Percentiles rank a stretch among this genome's conserved stretches.
Conservation (phyloP, 2,888 invertebrate genomes). For the Hyposoter dolosus region DNA sequence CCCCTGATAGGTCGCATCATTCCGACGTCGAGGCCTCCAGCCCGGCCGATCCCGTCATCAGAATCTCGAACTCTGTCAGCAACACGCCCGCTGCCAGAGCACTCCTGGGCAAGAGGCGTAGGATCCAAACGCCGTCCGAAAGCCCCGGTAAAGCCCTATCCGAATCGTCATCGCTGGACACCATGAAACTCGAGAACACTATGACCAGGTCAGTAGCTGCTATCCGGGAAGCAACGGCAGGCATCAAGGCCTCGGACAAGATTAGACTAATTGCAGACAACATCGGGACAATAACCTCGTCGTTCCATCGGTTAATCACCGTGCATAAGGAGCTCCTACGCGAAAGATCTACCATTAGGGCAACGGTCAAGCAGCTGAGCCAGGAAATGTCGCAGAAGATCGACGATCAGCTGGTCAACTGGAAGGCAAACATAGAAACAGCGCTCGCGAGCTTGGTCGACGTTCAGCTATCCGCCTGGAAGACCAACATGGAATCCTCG, state of each 20-base stretch:
- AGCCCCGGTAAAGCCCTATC: no score
- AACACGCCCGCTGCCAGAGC: no score
- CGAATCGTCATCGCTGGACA: no score
- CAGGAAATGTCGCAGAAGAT: neutral
- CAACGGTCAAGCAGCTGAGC: neutral
- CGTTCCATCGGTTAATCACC: neutral
- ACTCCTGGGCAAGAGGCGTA: no score
- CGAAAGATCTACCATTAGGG: neutral
- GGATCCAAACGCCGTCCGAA: no score
- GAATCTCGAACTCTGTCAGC: no score
- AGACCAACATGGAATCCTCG: no score
- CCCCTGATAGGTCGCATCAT: no score
- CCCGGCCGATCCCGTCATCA: no score
- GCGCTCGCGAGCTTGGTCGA: neutral
- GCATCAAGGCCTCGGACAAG: neutral
- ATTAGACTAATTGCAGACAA: neutral
- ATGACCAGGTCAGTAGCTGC: neutral
- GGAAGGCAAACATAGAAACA: neutral
- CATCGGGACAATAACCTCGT: neutral
- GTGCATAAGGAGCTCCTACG: conserved; percentile 11
- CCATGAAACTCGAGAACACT: neutral
- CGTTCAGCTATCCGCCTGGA: no score
- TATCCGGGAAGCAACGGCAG: neutral
- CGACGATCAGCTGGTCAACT: neutral
- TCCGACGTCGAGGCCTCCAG: no score